phyloP scores from a whole-genome alignment of 2,113 vertebrate species.

The Lepus timidus region DNA sequence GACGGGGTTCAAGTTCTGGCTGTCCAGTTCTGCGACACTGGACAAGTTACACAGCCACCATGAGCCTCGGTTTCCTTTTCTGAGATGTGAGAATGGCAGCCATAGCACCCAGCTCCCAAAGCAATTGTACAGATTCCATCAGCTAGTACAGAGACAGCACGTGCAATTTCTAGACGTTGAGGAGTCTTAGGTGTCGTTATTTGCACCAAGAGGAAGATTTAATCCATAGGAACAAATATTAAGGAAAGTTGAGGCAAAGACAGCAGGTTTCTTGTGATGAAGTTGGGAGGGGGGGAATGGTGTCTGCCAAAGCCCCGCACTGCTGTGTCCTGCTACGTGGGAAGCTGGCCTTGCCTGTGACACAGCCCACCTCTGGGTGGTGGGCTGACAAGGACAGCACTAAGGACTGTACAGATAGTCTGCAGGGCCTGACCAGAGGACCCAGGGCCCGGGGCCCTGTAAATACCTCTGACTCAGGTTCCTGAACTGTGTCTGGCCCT shows the following conservation, averaged over 20 bases:
- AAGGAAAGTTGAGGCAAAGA: background rate
- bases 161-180: background rate
- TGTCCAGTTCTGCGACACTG: background rate
- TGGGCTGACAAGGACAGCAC: background rate
- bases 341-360: background rate
- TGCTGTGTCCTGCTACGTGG: background rate
- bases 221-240: background rate
- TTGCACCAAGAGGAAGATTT: constrained; percentile 5
- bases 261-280: background rate
- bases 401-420: background rate
- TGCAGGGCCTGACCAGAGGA: background rate
- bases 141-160: too few relatives aligned
- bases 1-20: background rate
- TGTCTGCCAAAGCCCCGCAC: background rate
- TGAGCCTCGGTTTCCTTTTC: constrained; percentile 26
- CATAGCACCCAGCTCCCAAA: background rate
- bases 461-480: background rate
- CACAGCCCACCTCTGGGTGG: background rate
- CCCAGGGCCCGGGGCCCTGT: background rate
- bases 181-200: background rate
- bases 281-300: background rate
- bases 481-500: background rate
- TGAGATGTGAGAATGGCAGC: background rate
- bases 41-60: background rate
- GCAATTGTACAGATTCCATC: background rate